Percentiles rank a stretch among this genome's conserved stretches.
Conservation (phyloP, 2,113 vertebrate species). For the Paedocypris sp. region DNA sequence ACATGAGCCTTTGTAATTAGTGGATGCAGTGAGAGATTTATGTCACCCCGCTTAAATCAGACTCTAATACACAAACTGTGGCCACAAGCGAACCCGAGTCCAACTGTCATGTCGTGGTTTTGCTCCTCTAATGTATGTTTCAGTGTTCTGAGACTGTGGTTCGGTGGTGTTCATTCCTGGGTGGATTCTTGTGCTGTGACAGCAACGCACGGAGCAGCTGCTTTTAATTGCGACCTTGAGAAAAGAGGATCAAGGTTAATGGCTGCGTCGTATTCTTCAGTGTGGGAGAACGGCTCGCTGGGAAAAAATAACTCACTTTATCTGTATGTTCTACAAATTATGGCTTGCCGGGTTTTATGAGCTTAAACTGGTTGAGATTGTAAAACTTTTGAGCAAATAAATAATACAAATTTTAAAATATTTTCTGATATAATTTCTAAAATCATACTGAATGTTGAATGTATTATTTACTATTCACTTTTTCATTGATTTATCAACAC, state of each 20-base stretch:
- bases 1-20: conserved; percentile 60
- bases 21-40: conserved; percentile 48
- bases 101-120: conserved; percentile 6
- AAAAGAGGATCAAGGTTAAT: not conserved
- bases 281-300: too few species aligned
- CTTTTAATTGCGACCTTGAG: not conserved
- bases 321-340: too few species aligned
- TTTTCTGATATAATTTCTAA: too few species aligned
- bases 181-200: not conserved
- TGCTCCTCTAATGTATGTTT: conserved; percentile 28
- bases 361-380: too few species aligned
- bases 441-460: too few species aligned
- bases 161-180: conserved; percentile 12
- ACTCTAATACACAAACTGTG: conserved; percentile 49
- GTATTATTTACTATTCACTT: too few species aligned
- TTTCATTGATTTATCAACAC: too few species aligned
- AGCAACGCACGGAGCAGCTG: conserved; percentile 41
- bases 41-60: conserved; percentile 36
- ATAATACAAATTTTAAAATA: too few species aligned
- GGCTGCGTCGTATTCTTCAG: not conserved
- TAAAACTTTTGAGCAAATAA: too few species aligned
- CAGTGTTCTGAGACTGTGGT: conserved; percentile 20
- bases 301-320: too few species aligned
- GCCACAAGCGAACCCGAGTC: conserved; percentile 6
- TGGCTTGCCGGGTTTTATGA: too few species aligned